These are phyloP conservation scores for Polymixis lichenea DNA, from an alignment of 2,888 invertebrate species.

Conservation along the genomic window DNA sequence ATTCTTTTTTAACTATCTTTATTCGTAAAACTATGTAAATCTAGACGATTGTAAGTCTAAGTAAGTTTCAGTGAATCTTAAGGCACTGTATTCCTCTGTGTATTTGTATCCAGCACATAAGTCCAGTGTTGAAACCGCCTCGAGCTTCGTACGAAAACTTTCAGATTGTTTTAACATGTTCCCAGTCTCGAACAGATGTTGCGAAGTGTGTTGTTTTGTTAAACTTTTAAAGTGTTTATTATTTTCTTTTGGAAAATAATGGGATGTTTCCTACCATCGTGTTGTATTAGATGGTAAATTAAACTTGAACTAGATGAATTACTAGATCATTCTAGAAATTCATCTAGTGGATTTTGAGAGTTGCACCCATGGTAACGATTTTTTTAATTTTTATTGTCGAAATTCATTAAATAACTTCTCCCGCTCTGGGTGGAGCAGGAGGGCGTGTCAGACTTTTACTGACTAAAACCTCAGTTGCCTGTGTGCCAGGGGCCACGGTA, in stretches of 20 bases:
- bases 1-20: no score
- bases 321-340: no score
- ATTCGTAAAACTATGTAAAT: constrained; percentile 22
- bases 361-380: no score
- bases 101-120: neutral
- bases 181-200: constrained; percentile 43
- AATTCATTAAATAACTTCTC: no score
- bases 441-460: no score
- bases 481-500: no score
- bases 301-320: neutral
- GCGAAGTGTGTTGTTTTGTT: constrained; percentile 16
- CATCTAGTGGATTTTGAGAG: no score
- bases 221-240: neutral
- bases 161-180: constrained; percentile 45
- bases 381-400: no score
- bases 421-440: no score
- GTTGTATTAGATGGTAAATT: neutral
- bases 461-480: no score
- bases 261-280: neutral
- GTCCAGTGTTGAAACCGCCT: constrained; percentile 24
- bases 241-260: neutral
- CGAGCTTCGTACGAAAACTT: constrained; percentile 26
- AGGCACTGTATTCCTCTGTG: constrained; percentile 7
- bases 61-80: constrained; percentile 28
- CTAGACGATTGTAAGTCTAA: constrained; percentile 2